Evolutionary conservation across 2,888 invertebrate genomes (phyloP), one percentile per base, ranked within the genome.

Genomic region (Xanthia icteritia): DNA sequence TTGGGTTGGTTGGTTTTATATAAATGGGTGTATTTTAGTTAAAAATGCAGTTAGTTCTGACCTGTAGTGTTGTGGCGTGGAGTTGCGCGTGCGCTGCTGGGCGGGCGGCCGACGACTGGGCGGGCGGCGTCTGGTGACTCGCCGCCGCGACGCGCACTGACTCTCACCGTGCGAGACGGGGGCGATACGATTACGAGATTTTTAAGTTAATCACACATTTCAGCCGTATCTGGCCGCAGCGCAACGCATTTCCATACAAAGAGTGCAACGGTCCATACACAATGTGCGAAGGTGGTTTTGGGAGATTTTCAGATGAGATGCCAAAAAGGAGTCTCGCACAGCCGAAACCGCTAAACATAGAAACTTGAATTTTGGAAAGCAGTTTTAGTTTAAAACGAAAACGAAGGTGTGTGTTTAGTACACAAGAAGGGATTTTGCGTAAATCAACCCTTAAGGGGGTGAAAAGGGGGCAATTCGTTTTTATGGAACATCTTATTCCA

Each of bases 61-160:
- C 95, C 95, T 93, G 91, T 77, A 70, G 39, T 78, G 69, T 69
- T 82, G 81, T 80, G 84, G 82, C 77, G 88, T 87, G 85, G 88
- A 92, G 92, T 92, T 92, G 95, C 93, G 94, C 92, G 93, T 91
- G 86, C 87, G 88, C 85, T 87, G 92, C 85, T 86, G 92, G 96
- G 96, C 96, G 96, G 96, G 94, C 95, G 94, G 95, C 92, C 90
- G 93, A 88, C 90, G 95, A 96, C 96, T 96, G 96, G 96, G 96
- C 96, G 96, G 96, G 94, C 95, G 93, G 94, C 92, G 92, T 89
- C 85, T 88, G 92, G 92, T 92, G 93, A 89, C 79, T 87, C 82
- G 83, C 79, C 79, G 75, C 73, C 81, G 82, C 86, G 86, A 87
- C 85, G 66, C 36, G 27, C 68, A 65, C 48, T 69, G 73, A 81